Evolutionary conservation across 2,797 vertebrate genomes (phyloP).

Genomic region (Chelidonichthys spinosus): DNA sequence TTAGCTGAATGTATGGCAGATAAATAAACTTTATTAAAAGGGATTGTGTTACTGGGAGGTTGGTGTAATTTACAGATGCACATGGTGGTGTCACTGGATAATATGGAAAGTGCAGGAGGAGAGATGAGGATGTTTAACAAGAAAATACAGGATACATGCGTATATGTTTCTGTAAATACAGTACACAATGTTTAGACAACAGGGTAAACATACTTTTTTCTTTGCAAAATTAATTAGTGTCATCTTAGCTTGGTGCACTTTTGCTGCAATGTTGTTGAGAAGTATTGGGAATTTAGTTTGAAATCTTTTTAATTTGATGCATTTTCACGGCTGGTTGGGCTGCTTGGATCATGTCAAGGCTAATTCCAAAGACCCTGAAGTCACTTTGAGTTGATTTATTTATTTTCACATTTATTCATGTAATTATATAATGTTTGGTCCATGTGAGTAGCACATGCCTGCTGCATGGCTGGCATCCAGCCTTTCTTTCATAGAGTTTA

Average conservation of each 20-base stretch:
- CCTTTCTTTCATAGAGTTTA: no score
- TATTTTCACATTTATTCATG: background rate
- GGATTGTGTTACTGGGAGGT: constrained; percentile 10
- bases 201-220: background rate
- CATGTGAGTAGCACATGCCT: no score
- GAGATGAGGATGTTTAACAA: background rate
- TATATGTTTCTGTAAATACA: background rate
- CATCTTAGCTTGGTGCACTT: background rate
- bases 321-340: background rate
- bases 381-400: background rate
- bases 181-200: fast-evolving
- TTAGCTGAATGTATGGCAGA: constrained; percentile 40
- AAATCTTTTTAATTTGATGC: background rate
- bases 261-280: background rate
- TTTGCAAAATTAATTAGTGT: background rate
- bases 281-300: background rate
- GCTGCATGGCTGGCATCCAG: no score
- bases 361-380: background rate
- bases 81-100: background rate
- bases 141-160: background rate
- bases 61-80: background rate
- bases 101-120: background rate
- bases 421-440: background rate
- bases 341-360: no score
- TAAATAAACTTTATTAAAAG: constrained; percentile 56